phyloP scores from a whole-genome alignment of 2,888 invertebrate species.

The Torymus tubicola region DNA sequence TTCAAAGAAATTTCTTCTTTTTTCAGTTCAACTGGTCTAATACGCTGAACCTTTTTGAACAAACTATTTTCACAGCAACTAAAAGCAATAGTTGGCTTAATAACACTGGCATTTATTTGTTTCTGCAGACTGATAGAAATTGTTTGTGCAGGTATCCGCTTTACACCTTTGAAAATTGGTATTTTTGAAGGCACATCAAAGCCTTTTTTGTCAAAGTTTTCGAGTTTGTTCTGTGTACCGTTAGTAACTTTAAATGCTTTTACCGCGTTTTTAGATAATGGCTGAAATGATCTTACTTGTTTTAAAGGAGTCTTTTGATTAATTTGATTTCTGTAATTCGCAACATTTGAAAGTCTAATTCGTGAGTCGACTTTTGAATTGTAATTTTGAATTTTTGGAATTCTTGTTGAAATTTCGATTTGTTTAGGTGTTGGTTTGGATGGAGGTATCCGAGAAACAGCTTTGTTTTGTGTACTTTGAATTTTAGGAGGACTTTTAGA shows the following conservation, averaged over 20 bases:
- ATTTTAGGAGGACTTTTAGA: slow-evolving; percentile 47
- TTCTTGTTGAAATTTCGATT: slow-evolving; percentile 28
- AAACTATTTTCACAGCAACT: slow-evolving; percentile 26
- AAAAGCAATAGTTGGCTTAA: slow-evolving; percentile 48
- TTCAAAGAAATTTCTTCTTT: slow-evolving; percentile 13
- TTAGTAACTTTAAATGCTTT: slow-evolving; percentile 12
- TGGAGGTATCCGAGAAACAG: slow-evolving; percentile 19
- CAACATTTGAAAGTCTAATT: slow-evolving; percentile 2
- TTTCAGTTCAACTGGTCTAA: not conserved
- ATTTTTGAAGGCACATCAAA: slow-evolving; percentile 63
- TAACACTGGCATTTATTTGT: slow-evolving; percentile 56
- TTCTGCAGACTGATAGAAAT: slow-evolving; percentile 59
- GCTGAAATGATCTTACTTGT: slow-evolving; percentile 19
- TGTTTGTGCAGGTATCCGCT: slow-evolving; percentile 59
- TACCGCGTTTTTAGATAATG: slow-evolving; percentile 10
- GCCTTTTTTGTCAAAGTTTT: slow-evolving; percentile 13
- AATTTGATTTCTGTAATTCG: slow-evolving; percentile 22
- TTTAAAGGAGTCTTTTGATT: slow-evolving; percentile 26
- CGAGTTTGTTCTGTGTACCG: slow-evolving; percentile 22
- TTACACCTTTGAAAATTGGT: slow-evolving; percentile 64
- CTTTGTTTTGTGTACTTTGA: slow-evolving; percentile 39
- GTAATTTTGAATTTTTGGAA: slow-evolving; percentile 34
- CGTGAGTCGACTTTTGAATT: slow-evolving; percentile 23
- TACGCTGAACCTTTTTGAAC: slow-evolving; percentile 39
- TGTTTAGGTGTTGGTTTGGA: slow-evolving; percentile 13